Evolutionary conservation across 64 coral and sea anemone genomes (phyloP).

Genomic region (Montipora capricornis): DNA sequence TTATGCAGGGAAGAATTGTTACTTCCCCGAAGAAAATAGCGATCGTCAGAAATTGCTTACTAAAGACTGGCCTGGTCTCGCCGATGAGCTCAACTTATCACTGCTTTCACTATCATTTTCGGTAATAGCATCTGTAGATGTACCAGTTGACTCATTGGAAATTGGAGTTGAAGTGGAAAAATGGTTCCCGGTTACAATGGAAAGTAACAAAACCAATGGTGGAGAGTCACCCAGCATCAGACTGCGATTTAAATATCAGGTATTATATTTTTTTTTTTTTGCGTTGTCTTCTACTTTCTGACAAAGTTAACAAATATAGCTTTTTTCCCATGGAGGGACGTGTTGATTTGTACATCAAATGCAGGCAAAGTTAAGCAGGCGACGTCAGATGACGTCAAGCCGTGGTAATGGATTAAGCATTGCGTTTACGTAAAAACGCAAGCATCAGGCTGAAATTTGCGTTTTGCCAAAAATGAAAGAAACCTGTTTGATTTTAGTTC

Average conservation of each 20-base stretch:
- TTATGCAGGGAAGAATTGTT: neutral
- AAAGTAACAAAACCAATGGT: conserved; percentile 60
- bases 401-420: too few relatives aligned
- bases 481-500: too few relatives aligned
- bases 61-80: too few relatives aligned
- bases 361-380: too few relatives aligned
- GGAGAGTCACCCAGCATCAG: conserved; percentile 80
- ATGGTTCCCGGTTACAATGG: conserved; percentile 88
- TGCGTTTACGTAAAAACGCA: too few relatives aligned
- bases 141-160: conserved; percentile 77
- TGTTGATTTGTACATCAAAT: too few relatives aligned
- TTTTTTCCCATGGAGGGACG: too few relatives aligned
- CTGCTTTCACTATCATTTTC: neutral
- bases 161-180: conserved; percentile 87
- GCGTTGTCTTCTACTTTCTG: neutral
- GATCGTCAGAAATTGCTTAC: too few relatives aligned
- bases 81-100: neutral
- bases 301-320: neutral
- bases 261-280: neutral
- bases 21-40: too few relatives aligned
- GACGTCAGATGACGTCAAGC: too few relatives aligned
- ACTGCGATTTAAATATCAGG: conserved; percentile 95
- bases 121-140: conserved; percentile 70
- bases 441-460: too few relatives aligned
- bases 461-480: too few relatives aligned